phyloP scores from a whole-genome alignment of 2,888 invertebrate species.

The Habrosyne pyritoides region DNA sequence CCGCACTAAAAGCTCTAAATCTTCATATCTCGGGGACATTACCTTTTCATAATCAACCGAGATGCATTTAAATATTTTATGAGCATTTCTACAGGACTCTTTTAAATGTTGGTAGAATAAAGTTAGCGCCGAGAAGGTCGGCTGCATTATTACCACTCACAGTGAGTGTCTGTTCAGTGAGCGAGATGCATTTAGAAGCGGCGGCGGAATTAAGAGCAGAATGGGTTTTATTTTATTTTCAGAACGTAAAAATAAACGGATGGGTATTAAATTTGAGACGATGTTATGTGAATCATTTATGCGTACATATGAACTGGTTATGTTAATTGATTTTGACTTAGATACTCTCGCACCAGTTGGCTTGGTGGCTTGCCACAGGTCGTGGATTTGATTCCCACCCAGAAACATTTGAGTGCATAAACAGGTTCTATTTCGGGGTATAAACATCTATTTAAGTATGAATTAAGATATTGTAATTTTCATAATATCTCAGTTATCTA shows the following conservation, averaged over 20 bases:
- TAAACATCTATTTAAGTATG: no score
- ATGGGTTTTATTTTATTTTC: slow-evolving; percentile 5
- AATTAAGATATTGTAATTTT: no score
- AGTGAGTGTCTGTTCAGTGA: slow-evolving; percentile 33
- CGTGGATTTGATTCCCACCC: no score
- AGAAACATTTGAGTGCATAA: no score
- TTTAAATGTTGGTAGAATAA: slow-evolving; percentile 32
- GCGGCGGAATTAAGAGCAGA: slow-evolving; percentile 23
- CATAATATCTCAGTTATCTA: no score
- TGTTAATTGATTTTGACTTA: not conserved
- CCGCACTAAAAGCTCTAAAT: no score
- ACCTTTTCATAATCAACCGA: not conserved
- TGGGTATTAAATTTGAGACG: slow-evolving; percentile 10
- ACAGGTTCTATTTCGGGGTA: no score
- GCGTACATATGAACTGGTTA: no score
- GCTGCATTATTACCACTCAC: slow-evolving; percentile 36
- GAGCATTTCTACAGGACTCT: slow-evolving; percentile 23
- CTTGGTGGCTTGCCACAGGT: no score
- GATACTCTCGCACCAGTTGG: no score
- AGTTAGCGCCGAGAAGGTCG: slow-evolving; percentile 22
- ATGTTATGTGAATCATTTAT: not conserved
- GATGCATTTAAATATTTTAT: slow-evolving; percentile 9
- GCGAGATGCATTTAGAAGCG: slow-evolving; percentile 30
- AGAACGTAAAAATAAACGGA: slow-evolving; percentile 13
- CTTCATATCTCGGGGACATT: not conserved